A percentile compares a stretch with the other conserved stretches of the same genome.
These are phyloP conservation scores for Lophius piscatorius DNA, from an alignment of 2,113 vertebrate genomes.

Conservation along the genomic window DNA sequence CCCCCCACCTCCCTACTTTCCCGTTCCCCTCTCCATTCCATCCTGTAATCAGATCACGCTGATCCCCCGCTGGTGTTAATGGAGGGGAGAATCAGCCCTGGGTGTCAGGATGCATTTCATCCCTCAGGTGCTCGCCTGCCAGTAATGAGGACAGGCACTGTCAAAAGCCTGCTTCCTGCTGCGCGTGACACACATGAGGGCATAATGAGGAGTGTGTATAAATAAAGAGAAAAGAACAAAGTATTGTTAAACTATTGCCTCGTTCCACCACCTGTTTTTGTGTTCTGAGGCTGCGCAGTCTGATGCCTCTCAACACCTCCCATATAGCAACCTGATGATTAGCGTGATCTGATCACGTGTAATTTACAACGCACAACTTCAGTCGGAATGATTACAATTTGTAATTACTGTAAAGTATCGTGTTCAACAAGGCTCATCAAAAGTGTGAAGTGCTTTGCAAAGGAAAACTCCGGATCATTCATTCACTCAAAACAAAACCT, in stretches of 20 bases:
- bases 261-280: conserved; percentile 62
- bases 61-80: conserved; percentile 79
- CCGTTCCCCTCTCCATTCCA: conserved; percentile 52
- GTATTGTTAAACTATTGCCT: conserved; percentile 46
- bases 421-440: conserved; percentile 34
- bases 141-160: conserved; percentile 79
- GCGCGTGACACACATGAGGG: conserved; percentile 66
- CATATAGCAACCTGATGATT: conserved; percentile 1
- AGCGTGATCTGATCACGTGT: conserved; percentile 27
- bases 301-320: conserved; percentile 3
- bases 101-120: conserved; percentile 80
- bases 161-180: conserved; percentile 60
- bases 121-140: conserved; percentile 73
- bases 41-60: conserved; percentile 74
- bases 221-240: conserved; percentile 54
- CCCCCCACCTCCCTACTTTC: conserved; percentile 40
- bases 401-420: conserved; percentile 25
- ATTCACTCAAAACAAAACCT: too few species aligned
- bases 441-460: conserved; percentile 31
- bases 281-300: conserved; percentile 25
- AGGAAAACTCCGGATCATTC: conserved; percentile 1
- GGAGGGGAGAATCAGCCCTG: conserved; percentile 76
- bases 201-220: conserved; percentile 65
- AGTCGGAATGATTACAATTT: conserved; percentile 16
- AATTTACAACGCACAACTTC: conserved; percentile 1